Conservation (phyloP, 2,113 vertebrate species). For the Patagioenas fasciata region DNA sequence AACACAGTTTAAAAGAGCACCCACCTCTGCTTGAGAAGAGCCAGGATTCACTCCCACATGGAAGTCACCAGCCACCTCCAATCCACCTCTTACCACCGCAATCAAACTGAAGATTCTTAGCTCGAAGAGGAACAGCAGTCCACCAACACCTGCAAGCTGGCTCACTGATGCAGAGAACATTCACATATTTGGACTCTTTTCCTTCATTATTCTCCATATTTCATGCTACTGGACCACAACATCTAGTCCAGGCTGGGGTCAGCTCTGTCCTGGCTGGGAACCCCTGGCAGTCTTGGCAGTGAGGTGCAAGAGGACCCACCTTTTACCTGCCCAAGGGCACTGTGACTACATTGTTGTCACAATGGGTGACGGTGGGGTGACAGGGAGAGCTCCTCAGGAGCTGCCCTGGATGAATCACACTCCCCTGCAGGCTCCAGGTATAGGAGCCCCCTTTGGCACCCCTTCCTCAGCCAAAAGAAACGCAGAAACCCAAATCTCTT, state of each 20-base stretch:
- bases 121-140: not conserved
- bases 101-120: not conserved
- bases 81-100: not conserved
- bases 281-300: not conserved
- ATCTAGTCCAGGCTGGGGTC: too few relatives aligned
- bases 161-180: not conserved
- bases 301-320: not conserved
- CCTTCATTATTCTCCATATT: not conserved
- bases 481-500: not conserved
- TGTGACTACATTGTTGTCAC: not conserved
- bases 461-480: not conserved
- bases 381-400: not conserved
- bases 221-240: not conserved
- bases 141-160: not conserved
- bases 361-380: not conserved
- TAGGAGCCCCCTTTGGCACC: not conserved
- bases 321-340: not conserved
- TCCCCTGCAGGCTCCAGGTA: too few relatives aligned
- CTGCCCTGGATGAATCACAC: not conserved
- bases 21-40: not conserved
- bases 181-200: not conserved
- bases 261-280: not conserved
- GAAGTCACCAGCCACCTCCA: not conserved
- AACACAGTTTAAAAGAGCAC: not conserved
- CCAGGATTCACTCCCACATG: not conserved